A percentile compares a stretch with the other conserved stretches of the same genome.
Evolutionary conservation across 1,140 invertebrate species (phyloP).

Genomic region (Dreissena rostriformis): DNA sequence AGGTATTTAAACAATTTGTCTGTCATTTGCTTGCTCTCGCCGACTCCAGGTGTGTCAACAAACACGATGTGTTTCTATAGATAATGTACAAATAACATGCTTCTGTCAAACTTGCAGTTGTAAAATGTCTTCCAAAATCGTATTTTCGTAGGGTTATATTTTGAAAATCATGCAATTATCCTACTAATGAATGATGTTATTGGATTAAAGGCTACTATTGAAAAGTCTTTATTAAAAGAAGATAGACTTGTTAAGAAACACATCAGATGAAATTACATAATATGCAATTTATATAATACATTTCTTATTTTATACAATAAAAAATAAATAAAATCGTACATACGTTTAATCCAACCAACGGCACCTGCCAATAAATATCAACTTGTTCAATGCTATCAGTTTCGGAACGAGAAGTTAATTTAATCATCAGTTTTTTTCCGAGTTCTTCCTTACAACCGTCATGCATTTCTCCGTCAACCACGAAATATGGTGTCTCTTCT

Average conservation of each 20-base stretch:
- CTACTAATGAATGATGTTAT: not conserved
- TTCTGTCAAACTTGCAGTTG: not conserved
- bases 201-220: not conserved
- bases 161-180: not conserved
- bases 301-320: too few species aligned
- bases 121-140: not conserved
- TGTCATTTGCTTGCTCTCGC: conserved; percentile 63
- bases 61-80: conserved; percentile 39
- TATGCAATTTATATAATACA: too few species aligned
- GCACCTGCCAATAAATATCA: conserved; percentile 1
- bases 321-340: not conserved
- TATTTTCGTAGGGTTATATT: not conserved
- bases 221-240: not conserved
- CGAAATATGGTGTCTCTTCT: not conserved
- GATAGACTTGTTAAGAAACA: too few species aligned
- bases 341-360: not conserved
- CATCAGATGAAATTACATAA: too few species aligned
- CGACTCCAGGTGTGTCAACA: conserved; percentile 68
- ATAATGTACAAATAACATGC: not conserved
- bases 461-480: not conserved
- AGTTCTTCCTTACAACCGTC: not conserved
- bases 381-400: not conserved
- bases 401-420: not conserved
- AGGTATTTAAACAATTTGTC: conserved; percentile 56
- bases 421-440: too few species aligned